Percentiles rank a stretch among this genome's conserved stretches.
phyloP scores from a whole-genome alignment of 2,888 invertebrate genomes.

The Salpingus planirostris region DNA sequence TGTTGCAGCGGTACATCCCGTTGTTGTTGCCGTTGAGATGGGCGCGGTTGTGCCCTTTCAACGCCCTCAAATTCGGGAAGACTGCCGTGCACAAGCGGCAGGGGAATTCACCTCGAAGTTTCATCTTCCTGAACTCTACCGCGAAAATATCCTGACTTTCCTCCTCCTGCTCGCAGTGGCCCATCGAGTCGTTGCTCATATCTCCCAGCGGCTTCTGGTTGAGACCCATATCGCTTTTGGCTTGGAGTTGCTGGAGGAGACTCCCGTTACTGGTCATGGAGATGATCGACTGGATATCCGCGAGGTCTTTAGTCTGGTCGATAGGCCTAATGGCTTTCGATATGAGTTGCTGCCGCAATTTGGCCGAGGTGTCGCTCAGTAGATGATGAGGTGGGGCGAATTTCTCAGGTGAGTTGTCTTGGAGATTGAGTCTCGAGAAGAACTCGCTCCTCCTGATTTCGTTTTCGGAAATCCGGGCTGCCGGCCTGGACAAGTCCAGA shows the following conservation, averaged over 20 bases:
- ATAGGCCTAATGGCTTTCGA: constrained; percentile 26
- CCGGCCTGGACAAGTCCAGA: constrained; percentile 31
- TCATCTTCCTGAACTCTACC: constrained; percentile 81
- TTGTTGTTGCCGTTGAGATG: constrained; percentile 68
- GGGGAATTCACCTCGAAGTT: constrained; percentile 79
- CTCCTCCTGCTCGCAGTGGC: constrained; percentile 46
- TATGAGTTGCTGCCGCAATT: constrained; percentile 27
- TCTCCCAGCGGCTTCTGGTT: constrained; percentile 8
- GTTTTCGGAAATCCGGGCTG: constrained; percentile 42
- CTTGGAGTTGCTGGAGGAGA: constrained; percentile 54
- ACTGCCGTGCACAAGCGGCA: constrained; percentile 82
- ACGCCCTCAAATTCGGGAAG: constrained; percentile 79
- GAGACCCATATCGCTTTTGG: constrained; percentile 28
- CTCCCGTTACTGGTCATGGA: constrained; percentile 65
- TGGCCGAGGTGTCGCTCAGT: constrained; percentile 18
- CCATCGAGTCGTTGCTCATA: constrained; percentile 26
- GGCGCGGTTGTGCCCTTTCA: constrained; percentile 84
- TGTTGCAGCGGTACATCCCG: constrained; percentile 84
- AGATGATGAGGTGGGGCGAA: constrained; percentile 7
- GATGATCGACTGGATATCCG: constrained; percentile 78
- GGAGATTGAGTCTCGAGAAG: constrained; percentile 69
- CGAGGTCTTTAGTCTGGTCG: constrained; percentile 64
- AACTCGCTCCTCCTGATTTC: constrained; percentile 66
- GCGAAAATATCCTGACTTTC: constrained; percentile 79
- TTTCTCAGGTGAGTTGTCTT: constrained; percentile 53